Evolutionary conservation across 2,797 vertebrate species (phyloP).

Genomic region (Mormyrops attenuatus): DNA sequence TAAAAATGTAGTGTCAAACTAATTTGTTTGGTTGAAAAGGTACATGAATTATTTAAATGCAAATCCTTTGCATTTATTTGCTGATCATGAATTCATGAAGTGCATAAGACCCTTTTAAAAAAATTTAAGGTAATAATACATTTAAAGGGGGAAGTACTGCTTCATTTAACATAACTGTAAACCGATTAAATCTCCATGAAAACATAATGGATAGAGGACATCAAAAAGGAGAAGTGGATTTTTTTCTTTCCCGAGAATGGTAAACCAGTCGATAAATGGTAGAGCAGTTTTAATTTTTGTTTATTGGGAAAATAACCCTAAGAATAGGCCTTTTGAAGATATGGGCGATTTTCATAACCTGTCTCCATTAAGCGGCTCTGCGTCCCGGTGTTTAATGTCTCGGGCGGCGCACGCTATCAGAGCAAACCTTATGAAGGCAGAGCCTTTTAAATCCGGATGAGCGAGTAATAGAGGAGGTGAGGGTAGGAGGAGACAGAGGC

Average conservation of each 20-base stretch:
- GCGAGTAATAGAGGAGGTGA: slow-evolving; percentile 29
- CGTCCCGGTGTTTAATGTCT: slow-evolving; percentile 35
- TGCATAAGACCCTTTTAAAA: neutral
- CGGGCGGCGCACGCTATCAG: slow-evolving; percentile 27
- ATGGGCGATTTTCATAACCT: slow-evolving; percentile 29
- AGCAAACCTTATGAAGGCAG: slow-evolving; percentile 21
- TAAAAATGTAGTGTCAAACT: neutral
- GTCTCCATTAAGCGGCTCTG: slow-evolving; percentile 22
- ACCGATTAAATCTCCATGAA: neutral
- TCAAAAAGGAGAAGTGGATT: neutral
- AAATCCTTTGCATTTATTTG: neutral
- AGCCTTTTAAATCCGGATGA: slow-evolving; percentile 29
- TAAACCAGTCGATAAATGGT: neutral
- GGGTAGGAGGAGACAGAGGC: slow-evolving; percentile 23
- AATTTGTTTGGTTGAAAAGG: neutral
- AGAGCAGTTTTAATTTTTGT: slow-evolving; percentile 4
- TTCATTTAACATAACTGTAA: neutral
- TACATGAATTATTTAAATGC: neutral
- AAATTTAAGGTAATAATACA: neutral
- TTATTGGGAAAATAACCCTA: neutral
- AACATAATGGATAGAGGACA: neutral
- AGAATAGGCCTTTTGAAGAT: slow-evolving; percentile 4
- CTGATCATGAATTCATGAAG: neutral
- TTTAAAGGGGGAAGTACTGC: neutral
- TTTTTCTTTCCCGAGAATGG: neutral